These are phyloP conservation scores for Aulostomus chinensis DNA, from an alignment of 2,797 vertebrate genomes.

Conservation along the genomic window DNA sequence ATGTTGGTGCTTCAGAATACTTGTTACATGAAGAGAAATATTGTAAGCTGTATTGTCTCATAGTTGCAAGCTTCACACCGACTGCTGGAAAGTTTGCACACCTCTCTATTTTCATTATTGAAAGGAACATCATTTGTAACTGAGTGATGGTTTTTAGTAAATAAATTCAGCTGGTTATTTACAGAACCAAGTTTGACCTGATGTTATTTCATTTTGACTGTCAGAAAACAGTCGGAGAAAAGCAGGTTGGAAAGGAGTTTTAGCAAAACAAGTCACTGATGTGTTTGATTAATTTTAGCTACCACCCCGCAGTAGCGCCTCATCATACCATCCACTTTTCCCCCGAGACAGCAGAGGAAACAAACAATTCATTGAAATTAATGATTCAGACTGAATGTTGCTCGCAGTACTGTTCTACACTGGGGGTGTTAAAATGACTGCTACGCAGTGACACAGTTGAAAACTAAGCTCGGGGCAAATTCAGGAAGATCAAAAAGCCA, in stretches of 20 bases:
- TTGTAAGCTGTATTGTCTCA: too few relatives aligned
- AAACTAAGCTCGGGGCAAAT: constrained; percentile 61
- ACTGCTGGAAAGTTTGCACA: constrained; percentile 13
- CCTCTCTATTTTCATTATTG: constrained; percentile 48
- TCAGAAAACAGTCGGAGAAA: constrained; percentile 32
- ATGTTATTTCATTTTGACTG: too few relatives aligned
- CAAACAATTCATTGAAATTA: constrained; percentile 69
- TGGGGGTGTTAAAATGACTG: constrained; percentile 56
- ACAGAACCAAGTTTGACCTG: constrained; percentile 25
- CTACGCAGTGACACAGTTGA: constrained; percentile 43
- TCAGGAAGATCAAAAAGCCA: constrained; percentile 60
- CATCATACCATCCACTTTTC: constrained; percentile 46
- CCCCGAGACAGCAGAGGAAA: constrained; percentile 57
- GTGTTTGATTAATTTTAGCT: constrained; percentile 69
- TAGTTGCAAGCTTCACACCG: neutral
- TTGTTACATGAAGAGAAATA: constrained; percentile 43
- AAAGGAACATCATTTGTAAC: constrained; percentile 41
- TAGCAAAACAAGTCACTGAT: constrained; percentile 50
- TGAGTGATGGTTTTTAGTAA: constrained; percentile 53
- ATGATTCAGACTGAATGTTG: constrained; percentile 48
- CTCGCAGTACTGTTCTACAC: constrained; percentile 40
- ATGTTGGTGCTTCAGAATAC: constrained; percentile 62
- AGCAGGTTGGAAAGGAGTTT: constrained; percentile 35
- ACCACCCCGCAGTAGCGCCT: constrained; percentile 41
- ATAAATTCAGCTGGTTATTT: constrained; percentile 68